Base-by-base conservation (phyloP, 64 coral and sea anemone species). In the Catalaphyllia jardinei region DNA sequence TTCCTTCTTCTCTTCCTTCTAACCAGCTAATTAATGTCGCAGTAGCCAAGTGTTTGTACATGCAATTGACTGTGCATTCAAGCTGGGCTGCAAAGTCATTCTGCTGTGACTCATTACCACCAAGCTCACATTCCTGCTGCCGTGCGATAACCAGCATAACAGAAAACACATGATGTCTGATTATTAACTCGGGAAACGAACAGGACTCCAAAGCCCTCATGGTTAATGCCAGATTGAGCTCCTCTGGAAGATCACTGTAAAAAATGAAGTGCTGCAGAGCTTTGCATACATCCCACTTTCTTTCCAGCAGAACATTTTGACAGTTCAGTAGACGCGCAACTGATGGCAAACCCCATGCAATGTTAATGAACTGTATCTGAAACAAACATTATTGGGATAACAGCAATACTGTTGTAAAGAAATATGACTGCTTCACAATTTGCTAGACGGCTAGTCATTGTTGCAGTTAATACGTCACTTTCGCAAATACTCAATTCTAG, bases 221-320 rank as follows among this genome's bases (percentile, higher is more conserved):
- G 22, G 10, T 25, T 2, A 16, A 57, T 16, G 13, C 81, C 31
- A 85, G 12, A 42, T 83, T 60, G 64, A 22, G 55, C 29, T 60
- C 30, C 31, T 67, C 30, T 46, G 33, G 65, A 12, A 52, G 33
- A 3, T 64, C 71, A 22, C 8, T 25, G 10, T 38, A 39, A 51
- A 52, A 38, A 24, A 71, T 71, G 61, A 71, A 29, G 29, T 67
- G 46, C 16, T 85, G 81, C 12, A 85, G 0, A n/a, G 63, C 81
- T 71, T 85, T 85, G n/a, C 63, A 85, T 8, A 85, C 62, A 71
- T 85, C 81, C 81, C 81, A 85, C 38, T 51, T 85, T 31, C 62
- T 65, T 15, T 71, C 81, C 63, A 85, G n/a, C 17, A 71, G 62
- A 71, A 85, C 22, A 29, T 42, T 12, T 27, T 85, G 12, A 35